Conservation (phyloP, 2,888 invertebrate genomes). For the Ctena decussata region DNA sequence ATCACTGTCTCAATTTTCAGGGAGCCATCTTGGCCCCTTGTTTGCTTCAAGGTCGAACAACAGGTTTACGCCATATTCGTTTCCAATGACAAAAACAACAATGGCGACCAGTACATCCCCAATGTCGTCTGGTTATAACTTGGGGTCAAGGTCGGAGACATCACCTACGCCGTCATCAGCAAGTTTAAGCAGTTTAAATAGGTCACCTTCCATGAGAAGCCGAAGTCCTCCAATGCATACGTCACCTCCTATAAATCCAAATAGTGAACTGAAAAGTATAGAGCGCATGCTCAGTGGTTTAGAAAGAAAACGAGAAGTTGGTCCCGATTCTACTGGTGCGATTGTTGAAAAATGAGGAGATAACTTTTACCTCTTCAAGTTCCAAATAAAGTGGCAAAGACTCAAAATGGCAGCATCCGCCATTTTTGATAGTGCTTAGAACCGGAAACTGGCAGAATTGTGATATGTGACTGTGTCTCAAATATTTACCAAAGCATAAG, state of each 20-base stretch:
- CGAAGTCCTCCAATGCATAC: slow-evolving; percentile 66
- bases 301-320: slow-evolving; percentile 89
- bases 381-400: background rate
- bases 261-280: slow-evolving; percentile 97
- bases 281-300: slow-evolving; percentile 99
- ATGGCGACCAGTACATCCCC: slow-evolving; percentile 85
- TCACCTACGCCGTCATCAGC: slow-evolving; percentile 60
- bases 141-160: slow-evolving; percentile 68
- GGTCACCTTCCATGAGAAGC: slow-evolving; percentile 65
- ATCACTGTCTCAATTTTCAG: slow-evolving; percentile 78
- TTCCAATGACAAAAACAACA: slow-evolving; percentile 87
- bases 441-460: background rate
- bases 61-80: slow-evolving; percentile 96
- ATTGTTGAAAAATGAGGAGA: slow-evolving; percentile 62
- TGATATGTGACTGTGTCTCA: slow-evolving; percentile 13
- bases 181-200: slow-evolving; percentile 59
- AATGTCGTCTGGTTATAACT: slow-evolving; percentile 46
- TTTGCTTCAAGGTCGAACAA: slow-evolving; percentile 89
- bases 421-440: background rate
- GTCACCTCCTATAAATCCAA: slow-evolving; percentile 87
- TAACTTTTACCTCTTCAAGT: too few species aligned
- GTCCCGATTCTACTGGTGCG: slow-evolving; percentile 67
- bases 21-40: slow-evolving; percentile 76
- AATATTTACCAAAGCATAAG: background rate
- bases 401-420: background rate